Evolutionary conservation across 92 coral and sea anemone species (phyloP), one percentile per base, ranked within the genome.

Genomic region (Heliopora coerulea): DNA sequence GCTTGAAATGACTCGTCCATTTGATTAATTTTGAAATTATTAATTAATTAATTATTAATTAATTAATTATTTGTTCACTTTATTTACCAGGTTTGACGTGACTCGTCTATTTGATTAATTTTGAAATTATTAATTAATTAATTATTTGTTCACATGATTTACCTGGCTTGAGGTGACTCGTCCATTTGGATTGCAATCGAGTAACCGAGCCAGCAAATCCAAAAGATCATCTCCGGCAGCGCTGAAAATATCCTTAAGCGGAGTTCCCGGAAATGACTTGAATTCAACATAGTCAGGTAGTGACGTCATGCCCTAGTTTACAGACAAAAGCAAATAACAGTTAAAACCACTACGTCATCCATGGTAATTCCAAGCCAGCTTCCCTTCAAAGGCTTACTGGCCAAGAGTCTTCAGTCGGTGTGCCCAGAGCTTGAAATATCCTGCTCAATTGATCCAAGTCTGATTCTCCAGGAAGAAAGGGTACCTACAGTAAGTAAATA

Each of bases 191-290:
- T 93, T 89, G 72, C 96, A 85, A 62, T 93, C 97, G 42, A 93
- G 83, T 18, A 93, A 77, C 65, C 93, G 89, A 66, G 86, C 93
- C 26, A 93, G 78, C 64, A 93, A 67, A 66, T 93, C 97, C 72
- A 93, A 74, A 19, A 93, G 64, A 68, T 93, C 97, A 75, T 93
- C 96, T 39, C 97, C 93, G 48, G 97, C 97, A 12, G 97, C 97
- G 29, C 87, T 87, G 70, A 93, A 93, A 3, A 93, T 93, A 56
- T 90, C 96, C 40, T 93, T 90, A 3, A 93, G 83, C 1, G 97
- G 96, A 66, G 88, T 93, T 28, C 96, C 96, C 19, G 97, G 97
- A 39, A 87, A 93, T 72, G 84, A 73, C 74, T 87, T 90, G 82
- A 93, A 93, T 81, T 93, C 96, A 62, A 93, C 91, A 68, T 87